Percentiles rank a stretch among this genome's conserved stretches.
These are phyloP conservation scores for Ailuropoda melanoleuca DNA, from an alignment of 2,113 vertebrate species.

Conservation along the genomic window DNA sequence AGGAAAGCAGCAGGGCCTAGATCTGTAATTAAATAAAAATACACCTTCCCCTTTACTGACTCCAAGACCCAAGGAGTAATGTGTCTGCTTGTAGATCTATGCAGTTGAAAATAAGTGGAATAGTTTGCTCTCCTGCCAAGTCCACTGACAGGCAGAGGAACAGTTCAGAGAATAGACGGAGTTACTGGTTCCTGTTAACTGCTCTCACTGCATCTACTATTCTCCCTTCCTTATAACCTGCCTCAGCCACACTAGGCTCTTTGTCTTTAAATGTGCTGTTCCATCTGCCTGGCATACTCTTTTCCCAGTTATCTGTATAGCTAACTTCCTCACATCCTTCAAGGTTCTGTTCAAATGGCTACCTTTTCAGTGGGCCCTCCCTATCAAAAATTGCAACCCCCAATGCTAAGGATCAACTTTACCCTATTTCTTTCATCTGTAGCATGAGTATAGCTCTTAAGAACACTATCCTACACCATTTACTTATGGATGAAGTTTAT, in stretches of 20 bases:
- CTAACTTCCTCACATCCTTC: background rate
- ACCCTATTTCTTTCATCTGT: background rate
- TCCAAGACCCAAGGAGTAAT: background rate
- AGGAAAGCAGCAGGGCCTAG: background rate
- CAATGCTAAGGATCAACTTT: background rate
- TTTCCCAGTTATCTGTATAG: background rate
- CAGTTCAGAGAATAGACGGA: background rate
- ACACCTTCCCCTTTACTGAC: background rate
- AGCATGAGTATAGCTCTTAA: background rate
- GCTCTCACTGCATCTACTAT: background rate
- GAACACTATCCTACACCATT: background rate
- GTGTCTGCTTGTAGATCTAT: background rate
- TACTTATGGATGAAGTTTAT: background rate
- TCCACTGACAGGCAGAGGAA: background rate
- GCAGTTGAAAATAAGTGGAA: background rate
- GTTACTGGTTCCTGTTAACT: background rate
- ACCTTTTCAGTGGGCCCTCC: background rate
- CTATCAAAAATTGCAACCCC: background rate
- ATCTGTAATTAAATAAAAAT: conserved; percentile 44
- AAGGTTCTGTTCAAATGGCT: background rate
- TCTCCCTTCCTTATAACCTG: background rate
- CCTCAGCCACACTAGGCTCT: background rate
- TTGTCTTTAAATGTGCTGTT: background rate
- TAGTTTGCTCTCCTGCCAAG: background rate
- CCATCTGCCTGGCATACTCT: background rate